These are phyloP conservation scores for Pseudomyrmex cubaensis DNA, from an alignment of 1,140 invertebrate species.

Conservation along the genomic window DNA sequence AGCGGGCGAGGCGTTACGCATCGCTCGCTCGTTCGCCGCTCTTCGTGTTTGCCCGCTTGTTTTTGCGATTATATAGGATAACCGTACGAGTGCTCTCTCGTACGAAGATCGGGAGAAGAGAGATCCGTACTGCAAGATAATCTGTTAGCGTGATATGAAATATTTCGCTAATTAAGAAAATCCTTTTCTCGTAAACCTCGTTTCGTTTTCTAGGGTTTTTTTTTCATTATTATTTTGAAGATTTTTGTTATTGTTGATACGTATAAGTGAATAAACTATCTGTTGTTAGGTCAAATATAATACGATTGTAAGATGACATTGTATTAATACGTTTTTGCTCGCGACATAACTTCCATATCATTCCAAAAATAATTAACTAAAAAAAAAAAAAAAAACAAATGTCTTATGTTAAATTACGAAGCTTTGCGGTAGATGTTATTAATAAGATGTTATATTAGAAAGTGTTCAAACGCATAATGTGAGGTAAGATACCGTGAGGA, in stretches of 20 bases:
- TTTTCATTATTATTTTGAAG: not conserved
- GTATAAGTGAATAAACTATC: no score
- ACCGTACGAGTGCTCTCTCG: not conserved
- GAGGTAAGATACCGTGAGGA: conserved; percentile 38
- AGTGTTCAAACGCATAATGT: conserved; percentile 17
- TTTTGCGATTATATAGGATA: conserved; percentile 51
- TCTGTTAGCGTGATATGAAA: conserved; percentile 11
- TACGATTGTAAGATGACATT: no score
- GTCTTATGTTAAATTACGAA: no score
- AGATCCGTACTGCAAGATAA: conserved; percentile 4
- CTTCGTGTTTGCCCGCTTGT: conserved; percentile 31
- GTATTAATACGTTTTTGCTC: no score
- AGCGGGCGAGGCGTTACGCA: conserved; percentile 42
- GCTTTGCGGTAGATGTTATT: no score
- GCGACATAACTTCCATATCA: no score
- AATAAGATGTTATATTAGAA: no score
- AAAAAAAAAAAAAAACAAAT: no score
- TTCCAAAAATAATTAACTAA: no score
- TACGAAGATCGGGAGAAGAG: not conserved
- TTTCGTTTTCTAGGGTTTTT: not conserved
- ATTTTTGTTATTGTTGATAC: not conserved
- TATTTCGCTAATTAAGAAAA: conserved; percentile 50
- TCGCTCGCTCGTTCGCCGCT: not conserved
- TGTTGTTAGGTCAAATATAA: no score
- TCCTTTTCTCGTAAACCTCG: not conserved